Percentiles rank a stretch among this genome's conserved stretches.
Conservation (phyloP, 1,140 invertebrate genomes). For the Drosophila obscura region DNA sequence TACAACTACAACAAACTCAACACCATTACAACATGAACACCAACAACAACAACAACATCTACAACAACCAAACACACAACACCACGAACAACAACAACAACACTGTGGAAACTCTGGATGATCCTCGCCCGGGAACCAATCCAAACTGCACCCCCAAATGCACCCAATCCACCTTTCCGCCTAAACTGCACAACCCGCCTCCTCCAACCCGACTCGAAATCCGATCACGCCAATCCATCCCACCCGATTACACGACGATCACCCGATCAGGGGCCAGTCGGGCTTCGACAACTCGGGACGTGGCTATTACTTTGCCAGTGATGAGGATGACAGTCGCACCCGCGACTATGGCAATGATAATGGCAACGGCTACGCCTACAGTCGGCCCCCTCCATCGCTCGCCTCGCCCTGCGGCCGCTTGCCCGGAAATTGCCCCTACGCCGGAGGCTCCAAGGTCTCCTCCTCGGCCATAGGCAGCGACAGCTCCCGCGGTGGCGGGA, state of each 20-base stretch:
- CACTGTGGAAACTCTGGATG: slow-evolving; percentile 59
- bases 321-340: slow-evolving; percentile 64
- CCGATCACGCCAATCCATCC: slow-evolving; percentile 34
- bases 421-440: slow-evolving; percentile 69
- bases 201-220: slow-evolving; percentile 30
- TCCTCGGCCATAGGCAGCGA: slow-evolving; percentile 71
- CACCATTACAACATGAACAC: slow-evolving; percentile 41
- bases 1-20: slow-evolving; percentile 52
- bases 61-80: slow-evolving; percentile 35
- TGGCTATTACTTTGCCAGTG: slow-evolving; percentile 84
- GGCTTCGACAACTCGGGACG: slow-evolving; percentile 84
- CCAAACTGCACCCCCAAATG: slow-evolving; percentile 32
- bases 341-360: slow-evolving; percentile 18
- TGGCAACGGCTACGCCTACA: slow-evolving; percentile 34
- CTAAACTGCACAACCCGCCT: slow-evolving; percentile 33
- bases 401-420: slow-evolving; percentile 61
- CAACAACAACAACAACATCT: slow-evolving; percentile 45
- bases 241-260: neutral
- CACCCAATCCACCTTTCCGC: slow-evolving; percentile 44
- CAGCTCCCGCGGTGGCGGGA: slow-evolving; percentile 56
- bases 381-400: slow-evolving; percentile 29
- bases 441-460: slow-evolving; percentile 56
- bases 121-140: slow-evolving; percentile 42
- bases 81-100: slow-evolving; percentile 56
- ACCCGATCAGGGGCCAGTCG: slow-evolving; percentile 68